Base-by-base conservation (phyloP, 2,113 vertebrate genomes). In the Uropsilus gracilis region DNA sequence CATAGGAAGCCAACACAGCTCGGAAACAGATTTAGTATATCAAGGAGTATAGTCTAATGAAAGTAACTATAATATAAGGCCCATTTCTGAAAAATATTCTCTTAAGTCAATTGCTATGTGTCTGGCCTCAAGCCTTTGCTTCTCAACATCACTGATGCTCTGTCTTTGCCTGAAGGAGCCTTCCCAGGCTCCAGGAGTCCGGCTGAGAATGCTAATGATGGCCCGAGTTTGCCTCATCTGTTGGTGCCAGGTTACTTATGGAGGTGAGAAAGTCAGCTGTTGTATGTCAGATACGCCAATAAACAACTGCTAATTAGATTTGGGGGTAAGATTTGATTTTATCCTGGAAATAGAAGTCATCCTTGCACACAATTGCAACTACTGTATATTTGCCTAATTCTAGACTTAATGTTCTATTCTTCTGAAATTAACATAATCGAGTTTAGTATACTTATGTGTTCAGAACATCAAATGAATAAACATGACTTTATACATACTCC, bases 351-450 rank as follows among this genome's bases (percentile, higher is more conserved):
- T 46, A 24, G 7, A 83, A 91, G 80, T 93, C 77, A 64, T 26
- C 46, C 44, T 20, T 18, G 48, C 14, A 55, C 24, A 86, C 37
- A 88, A 63, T 17, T 26, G 28, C 14, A 76, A 91, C 72, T 68
- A 85, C 50, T 0, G 5, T 53, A 39, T 64, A 90, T 89, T 39
- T 88, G 93, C 57, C 80, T 96, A 91, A 96, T 95, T 95, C 88
- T 85, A 81, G 87, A 66, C 66, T 59, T 69, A 42, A 91, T 39
- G 72, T 66, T 59, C 71, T 93, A 87, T 90, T 95, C 89, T 95
- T 95, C 90, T 81, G 94, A 96, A 96, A 95, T 95, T 90, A 90
- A 90, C 91, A 86, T 46, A 81, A 96, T 93, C 87, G 78, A 93
- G 93, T 90, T 93, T 53, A 77, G 94, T 48, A 86, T 75, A 82